Base-by-base conservation (phyloP, 2,113 vertebrate species). In the Tympanuchus pallidicinctus region DNA sequence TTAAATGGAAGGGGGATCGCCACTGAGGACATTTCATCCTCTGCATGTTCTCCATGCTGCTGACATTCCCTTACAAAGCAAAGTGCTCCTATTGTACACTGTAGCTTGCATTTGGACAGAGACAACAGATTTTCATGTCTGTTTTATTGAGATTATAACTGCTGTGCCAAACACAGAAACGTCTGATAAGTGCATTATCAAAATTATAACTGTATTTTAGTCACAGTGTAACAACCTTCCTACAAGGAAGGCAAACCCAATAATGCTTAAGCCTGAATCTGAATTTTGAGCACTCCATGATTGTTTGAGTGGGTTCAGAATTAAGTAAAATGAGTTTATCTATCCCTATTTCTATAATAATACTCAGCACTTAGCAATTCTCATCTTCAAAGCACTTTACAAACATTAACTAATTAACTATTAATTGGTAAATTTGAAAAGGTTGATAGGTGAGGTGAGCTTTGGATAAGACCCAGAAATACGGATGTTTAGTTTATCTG, bases 381-480 rank as follows among this genome's bases (percentile, higher is more conserved):
- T 97, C 95, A 97, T 97, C 95, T 97, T 97, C 96, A 97, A 97
- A 97, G 96, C 97, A 97, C 95, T 97, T 96, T 97, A 97, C 95
- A 97, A 97, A 97, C 97, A 97, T 97, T 97, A 97, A 97, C 97
- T 97, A 97, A 97, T 97, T 97, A 97, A 96, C 97, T 96, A 97
- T 97, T 97, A 97, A 97, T 97, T 98, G 97, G 97, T 97, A 97
- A 97, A 98, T 98, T 97, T 95, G 92, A 97, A 97, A 97, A 96
- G 97, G 97, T 97, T 96, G 95, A 97, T 96, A 98, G 97, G 97
- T 97, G 97, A 98, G 97, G 96, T 97, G 96, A 97, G 96, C 97
- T 97, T 96, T 93, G 84, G 95, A 96, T 97, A 97, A 97, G 92
- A 96, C 94, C 96, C 95, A 87, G 96, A 95, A 98, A 92, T 98